Evolutionary conservation across 1,140 invertebrate genomes (phyloP).

Genomic region (Drosophila nigromelanica): DNA sequence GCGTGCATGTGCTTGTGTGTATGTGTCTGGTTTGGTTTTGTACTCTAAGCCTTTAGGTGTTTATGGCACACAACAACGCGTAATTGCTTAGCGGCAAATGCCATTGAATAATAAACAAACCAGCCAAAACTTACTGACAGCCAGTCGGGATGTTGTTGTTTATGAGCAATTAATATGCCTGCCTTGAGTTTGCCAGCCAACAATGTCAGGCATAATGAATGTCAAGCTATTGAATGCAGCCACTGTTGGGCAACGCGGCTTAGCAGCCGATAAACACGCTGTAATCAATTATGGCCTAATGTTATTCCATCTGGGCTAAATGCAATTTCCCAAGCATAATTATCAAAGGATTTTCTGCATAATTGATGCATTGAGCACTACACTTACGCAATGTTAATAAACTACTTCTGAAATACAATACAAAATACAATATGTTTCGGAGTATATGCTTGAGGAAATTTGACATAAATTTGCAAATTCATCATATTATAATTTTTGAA

Average conservation of each 20-base stretch:
- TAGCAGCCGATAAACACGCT: slow-evolving; percentile 29
- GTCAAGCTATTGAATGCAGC: slow-evolving; percentile 14
- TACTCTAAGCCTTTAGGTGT: slow-evolving; percentile 69
- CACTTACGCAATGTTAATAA: not conserved
- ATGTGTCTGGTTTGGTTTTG: slow-evolving; percentile 31
- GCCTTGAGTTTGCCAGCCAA: slow-evolving; percentile 21
- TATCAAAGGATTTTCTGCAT: slow-evolving; percentile 15
- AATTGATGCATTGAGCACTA: slow-evolving; percentile 10
- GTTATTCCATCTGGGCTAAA: slow-evolving; percentile 28
- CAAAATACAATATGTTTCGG: not conserved
- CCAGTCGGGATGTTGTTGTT: slow-evolving; percentile 21
- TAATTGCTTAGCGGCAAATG: slow-evolving; percentile 67
- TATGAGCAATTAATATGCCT: slow-evolving; percentile 74
- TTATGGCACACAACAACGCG: slow-evolving; percentile 61
- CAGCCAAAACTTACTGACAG: slow-evolving; percentile 21
- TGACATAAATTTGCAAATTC: too few relatives aligned
- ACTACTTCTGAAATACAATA: not conserved
- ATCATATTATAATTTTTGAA: too few relatives aligned
- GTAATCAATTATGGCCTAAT: slow-evolving; percentile 41
- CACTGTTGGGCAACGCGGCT: slow-evolving; percentile 21
- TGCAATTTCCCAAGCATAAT: slow-evolving; percentile 45
- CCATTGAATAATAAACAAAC: slow-evolving; percentile 72
- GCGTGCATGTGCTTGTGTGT: not conserved
- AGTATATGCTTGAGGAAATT: not conserved
- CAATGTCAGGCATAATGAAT: slow-evolving; percentile 44